These are phyloP conservation scores for Lordiphosa clarofinis DNA, from an alignment of 1,140 invertebrate genomes.

Conservation along the genomic window DNA sequence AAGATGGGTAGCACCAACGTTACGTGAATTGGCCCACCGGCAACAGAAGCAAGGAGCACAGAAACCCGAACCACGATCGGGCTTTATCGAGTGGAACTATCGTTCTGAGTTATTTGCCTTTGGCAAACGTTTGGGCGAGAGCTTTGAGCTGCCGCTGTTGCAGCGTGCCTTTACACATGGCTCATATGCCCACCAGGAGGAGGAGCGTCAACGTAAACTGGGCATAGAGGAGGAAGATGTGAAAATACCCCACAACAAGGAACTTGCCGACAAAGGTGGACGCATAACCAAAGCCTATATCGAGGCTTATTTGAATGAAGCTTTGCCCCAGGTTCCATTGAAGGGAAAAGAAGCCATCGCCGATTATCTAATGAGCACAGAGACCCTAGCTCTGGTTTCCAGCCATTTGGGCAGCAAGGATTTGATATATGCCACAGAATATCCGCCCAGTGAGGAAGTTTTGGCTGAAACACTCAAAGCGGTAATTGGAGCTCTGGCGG, in stretches of 20 bases:
- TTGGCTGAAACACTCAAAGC: slow-evolving; percentile 90
- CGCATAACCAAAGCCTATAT: slow-evolving; percentile 83
- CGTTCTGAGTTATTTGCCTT: slow-evolving; percentile 94
- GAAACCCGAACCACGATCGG: slow-evolving; percentile 81
- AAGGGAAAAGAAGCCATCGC: slow-evolving; percentile 84
- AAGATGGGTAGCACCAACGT: slow-evolving; percentile 82
- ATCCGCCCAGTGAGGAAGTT: slow-evolving; percentile 85
- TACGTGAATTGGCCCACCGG: slow-evolving; percentile 68
- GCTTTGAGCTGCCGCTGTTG: slow-evolving; percentile 86
- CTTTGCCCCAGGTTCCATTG: slow-evolving; percentile 86
- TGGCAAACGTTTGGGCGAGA: slow-evolving; percentile 90
- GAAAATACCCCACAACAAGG: slow-evolving; percentile 84
- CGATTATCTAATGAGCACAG: slow-evolving; percentile 85
- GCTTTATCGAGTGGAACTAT: slow-evolving; percentile 92
- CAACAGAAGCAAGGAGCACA: slow-evolving; percentile 61
- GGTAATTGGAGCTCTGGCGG: slow-evolving; percentile 88
- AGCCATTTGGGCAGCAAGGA: slow-evolving; percentile 89
- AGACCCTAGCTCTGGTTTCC: slow-evolving; percentile 86
- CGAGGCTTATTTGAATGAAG: slow-evolving; percentile 79
- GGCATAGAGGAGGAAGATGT: slow-evolving; percentile 84
- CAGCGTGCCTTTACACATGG: slow-evolving; percentile 89
- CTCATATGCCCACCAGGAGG: slow-evolving; percentile 89
- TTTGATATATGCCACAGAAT: slow-evolving; percentile 88
- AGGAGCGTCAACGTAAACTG: slow-evolving; percentile 84
- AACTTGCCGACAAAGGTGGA: slow-evolving; percentile 85